phyloP scores from a whole-genome alignment of 2,113 vertebrate species.

The Otolemur garnettii region DNA sequence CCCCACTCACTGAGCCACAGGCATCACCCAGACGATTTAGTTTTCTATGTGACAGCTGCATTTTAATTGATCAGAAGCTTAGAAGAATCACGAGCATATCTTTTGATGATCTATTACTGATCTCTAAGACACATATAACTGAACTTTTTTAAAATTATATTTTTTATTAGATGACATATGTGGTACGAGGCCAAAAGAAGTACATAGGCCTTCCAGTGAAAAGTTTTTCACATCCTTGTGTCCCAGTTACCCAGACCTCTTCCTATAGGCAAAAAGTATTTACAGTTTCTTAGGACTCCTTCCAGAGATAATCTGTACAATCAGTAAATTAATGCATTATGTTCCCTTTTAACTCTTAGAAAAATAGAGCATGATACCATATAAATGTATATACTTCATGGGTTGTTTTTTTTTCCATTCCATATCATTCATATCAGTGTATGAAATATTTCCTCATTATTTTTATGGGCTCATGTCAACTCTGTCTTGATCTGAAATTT shows the following conservation, averaged over 20 bases:
- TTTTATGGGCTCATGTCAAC: background rate
- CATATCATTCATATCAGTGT: constrained; percentile 13
- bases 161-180: constrained; percentile 10
- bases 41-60: background rate
- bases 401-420: background rate
- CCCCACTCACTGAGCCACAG: too few relatives aligned
- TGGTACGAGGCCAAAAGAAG: background rate
- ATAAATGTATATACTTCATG: background rate
- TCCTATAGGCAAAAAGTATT: background rate
- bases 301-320: constrained; percentile 19
- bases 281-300: constrained; percentile 12
- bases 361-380: background rate
- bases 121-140: background rate
- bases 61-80: constrained; percentile 51
- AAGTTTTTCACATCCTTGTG: background rate
- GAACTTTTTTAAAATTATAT: constrained; percentile 29
- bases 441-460: background rate
- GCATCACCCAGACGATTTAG: background rate
- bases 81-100: background rate
- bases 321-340: constrained; percentile 37
- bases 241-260: background rate
- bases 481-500: constrained; percentile 53
- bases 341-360: constrained; percentile 30
- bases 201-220: constrained; percentile 11
- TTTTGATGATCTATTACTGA: constrained; percentile 34